Base-by-base conservation (phyloP, 2,113 vertebrate species). In the Ameiurus melas region DNA sequence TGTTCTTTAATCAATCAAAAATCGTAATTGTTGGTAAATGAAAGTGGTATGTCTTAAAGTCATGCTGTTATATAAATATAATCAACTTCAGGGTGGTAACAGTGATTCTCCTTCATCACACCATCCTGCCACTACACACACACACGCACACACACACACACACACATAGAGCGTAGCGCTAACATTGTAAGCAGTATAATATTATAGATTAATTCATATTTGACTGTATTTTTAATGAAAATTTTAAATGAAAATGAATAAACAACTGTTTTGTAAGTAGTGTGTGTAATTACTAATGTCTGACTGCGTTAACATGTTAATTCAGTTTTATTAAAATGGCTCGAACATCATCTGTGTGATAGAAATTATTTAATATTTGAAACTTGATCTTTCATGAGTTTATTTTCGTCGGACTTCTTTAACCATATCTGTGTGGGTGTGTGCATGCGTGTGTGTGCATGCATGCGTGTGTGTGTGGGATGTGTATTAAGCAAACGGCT, bases 401-500 rank as follows among this genome's bases (percentile, higher is more conserved):
- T 82, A 22, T 60, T 60, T 82, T 82, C 12, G 14, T 9, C 19
- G 14, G 30, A 58, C 20, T 60, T 5, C 19, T 55, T 77, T 25
- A 30, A 14, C 17, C n/a, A 22, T 47, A 36, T 47, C 17, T 30
- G 62, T 84, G n/a, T 36, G 83, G 84, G 55, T 88, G 86, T 84
- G 51, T 58, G 13, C 77, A 16, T 84, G 86, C 70, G 33, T 79
- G 78, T 51, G 47, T 58, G 13, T 81, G 20, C 82, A 84, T 77
- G 43, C 71, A 70, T 51, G 47, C 10, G 47, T 83, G 78, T 86
- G 83, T 88, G 80, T 82, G 73, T 39, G 85, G 36, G 55, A 51
- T 33, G 30, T 39, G 58, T 62, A 83, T 62, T 68, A 73, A 92
- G 91, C 78, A 33, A 91, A 92, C 89, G 62, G 47, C 82, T 91